These are phyloP conservation scores for Tholera decimalis DNA, from an alignment of 2,888 invertebrate genomes.

Conservation along the genomic window DNA sequence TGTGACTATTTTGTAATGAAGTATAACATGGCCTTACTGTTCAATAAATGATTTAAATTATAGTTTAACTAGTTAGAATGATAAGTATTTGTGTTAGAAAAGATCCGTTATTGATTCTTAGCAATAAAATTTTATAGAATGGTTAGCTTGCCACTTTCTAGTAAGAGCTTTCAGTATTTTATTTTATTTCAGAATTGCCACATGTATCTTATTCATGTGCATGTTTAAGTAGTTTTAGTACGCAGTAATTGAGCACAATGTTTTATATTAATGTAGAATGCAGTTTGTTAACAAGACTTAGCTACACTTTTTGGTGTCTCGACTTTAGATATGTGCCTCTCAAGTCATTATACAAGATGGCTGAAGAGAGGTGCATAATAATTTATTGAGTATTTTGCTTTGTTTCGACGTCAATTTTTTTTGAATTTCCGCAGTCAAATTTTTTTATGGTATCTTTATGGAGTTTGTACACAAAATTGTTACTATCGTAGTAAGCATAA, in stretches of 20 bases:
- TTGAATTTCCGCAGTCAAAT: no score
- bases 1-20: conserved; percentile 19
- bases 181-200: neutral
- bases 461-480: neutral
- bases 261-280: conserved; percentile 37
- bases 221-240: conserved; percentile 25
- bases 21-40: neutral
- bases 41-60: neutral
- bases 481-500: neutral
- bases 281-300: conserved; percentile 10
- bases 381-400: no score
- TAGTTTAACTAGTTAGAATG: neutral
- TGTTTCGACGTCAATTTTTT: no score
- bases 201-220: conserved; percentile 16
- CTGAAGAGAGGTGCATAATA: no score
- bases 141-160: neutral
- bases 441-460: no score
- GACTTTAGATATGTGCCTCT: neutral
- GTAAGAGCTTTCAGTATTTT: neutral
- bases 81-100: conserved; percentile 3
- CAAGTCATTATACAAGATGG: no score
- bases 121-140: conserved; percentile 19
- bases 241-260: conserved; percentile 40
- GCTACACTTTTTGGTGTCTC: conserved; percentile 14
- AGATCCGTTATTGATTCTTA: neutral